Base-by-base conservation (phyloP, 1,140 invertebrate genomes). In the Ladona fulva region DNA sequence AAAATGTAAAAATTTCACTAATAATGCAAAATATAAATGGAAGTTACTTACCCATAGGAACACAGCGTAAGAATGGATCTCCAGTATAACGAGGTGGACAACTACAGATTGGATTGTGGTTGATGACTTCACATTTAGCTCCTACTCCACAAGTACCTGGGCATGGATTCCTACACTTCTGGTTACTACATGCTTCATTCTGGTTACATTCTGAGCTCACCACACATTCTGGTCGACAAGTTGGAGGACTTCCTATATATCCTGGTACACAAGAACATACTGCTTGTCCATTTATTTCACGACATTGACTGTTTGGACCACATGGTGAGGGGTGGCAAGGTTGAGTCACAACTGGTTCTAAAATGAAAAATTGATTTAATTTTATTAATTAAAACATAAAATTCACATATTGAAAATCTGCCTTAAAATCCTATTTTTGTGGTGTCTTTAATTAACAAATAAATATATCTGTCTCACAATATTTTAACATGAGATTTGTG, bases 311-410 rank as follows among this genome's bases (percentile, higher is more conserved):
- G 83, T 93, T 91, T 11, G 90, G 86, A 77, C 92, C 92, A 83
- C 92, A 94, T 16, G 92, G 92, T 14, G 89, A 90, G 77, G 91
- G 91, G 81, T 88, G 84, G 81, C 92, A 94, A 24, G 89, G 90
- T 81, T 91, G 86, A 66, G 83, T 81, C 79, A 82, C 16, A 88
- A 82, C 84, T 59, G 77, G 77, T 14, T 42, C 76, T 77, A 24
- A 29, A 37, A 29, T 10, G 12, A 59, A 59, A 52, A 25, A 22
- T 74, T 74, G n/a, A 74, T 22, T 5, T 5, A 1, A 1, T 22
- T 74, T 74, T 74, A 74, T 37, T 37, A 1, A 37, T 5, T 5
- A 5, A 8, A 5, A 37, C 29, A 37, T 37, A 37, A 37, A 37
- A 5, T 5, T 37, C 8, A 5, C 8, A 37, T 37, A 37, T 8